phyloP scores from a whole-genome alignment of 2,113 vertebrate species.

The Paradoxurus hermaphroditus region DNA sequence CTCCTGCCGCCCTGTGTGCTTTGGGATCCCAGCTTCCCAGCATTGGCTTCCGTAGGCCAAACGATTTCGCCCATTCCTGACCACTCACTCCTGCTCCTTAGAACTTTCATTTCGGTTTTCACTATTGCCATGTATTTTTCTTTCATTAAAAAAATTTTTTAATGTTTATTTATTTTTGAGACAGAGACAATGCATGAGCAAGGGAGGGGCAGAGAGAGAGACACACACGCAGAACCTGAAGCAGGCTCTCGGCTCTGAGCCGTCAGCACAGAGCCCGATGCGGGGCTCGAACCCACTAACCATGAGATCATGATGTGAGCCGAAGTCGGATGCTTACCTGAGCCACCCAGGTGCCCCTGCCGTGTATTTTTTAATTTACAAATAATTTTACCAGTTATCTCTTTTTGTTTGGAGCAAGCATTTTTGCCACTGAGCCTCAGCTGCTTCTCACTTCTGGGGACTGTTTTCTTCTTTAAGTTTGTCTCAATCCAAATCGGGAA shows the following conservation, averaged over 20 bases:
- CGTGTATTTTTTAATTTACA: neutral
- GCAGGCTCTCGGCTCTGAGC: no score
- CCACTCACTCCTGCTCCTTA: neutral
- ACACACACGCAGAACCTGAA: no score
- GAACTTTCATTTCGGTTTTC: neutral
- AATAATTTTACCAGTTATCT: neutral
- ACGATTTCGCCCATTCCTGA: neutral
- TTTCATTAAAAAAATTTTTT: no score
- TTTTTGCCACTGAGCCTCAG: neutral
- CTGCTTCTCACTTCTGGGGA: neutral
- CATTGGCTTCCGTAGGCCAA: neutral
- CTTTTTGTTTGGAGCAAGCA: neutral
- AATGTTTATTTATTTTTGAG: no score
- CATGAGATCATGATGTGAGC: no score
- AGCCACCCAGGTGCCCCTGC: no score
- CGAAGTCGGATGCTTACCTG: no score
- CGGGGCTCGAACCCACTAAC: no score
- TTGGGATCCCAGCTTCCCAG: neutral
- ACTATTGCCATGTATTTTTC: neutral
- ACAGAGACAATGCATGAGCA: no score
- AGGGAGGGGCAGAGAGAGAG: no score
- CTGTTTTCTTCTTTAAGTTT: conserved; percentile 16
- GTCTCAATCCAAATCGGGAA: neutral
- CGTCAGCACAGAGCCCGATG: no score
- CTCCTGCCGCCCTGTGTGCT: neutral